Conservation (phyloP, 2,113 vertebrate species). For the Odocoileus virginianus region DNA sequence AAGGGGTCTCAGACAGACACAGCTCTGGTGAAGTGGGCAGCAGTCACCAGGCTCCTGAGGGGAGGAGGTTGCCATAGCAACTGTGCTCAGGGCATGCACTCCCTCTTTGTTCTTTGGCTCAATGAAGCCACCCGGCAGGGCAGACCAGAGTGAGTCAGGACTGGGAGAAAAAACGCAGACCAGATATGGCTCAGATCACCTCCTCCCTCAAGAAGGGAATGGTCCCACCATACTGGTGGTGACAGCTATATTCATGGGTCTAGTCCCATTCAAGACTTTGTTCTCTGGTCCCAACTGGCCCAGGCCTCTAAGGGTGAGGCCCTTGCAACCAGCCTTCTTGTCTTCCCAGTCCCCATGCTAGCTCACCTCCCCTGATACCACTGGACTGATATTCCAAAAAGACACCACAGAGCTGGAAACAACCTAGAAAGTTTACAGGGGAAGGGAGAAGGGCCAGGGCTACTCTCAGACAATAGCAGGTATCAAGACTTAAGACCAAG, state of each 20-base stretch:
- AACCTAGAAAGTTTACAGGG: background rate
- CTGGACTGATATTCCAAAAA: background rate
- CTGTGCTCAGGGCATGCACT: background rate
- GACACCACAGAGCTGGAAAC: background rate
- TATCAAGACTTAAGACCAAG: background rate
- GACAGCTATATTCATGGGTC: background rate
- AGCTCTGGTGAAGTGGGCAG: background rate
- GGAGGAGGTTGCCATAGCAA: background rate
- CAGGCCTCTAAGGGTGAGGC: background rate
- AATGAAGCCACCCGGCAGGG: background rate
- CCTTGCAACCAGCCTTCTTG: background rate
- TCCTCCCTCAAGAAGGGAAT: background rate
- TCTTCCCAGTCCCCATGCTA: background rate
- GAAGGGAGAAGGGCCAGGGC: background rate
- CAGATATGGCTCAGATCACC: background rate
- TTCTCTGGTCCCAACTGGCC: background rate
- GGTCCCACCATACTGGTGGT: background rate
- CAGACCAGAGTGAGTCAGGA: background rate
- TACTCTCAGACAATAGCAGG: background rate
- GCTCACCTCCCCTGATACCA: background rate
- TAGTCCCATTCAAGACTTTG: background rate
- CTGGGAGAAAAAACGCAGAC: background rate
- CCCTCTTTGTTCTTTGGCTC: conserved; percentile 19
- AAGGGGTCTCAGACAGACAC: background rate
- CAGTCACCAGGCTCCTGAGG: background rate